Conservation (phyloP, 64 coral and sea anemone species). For the Hydrozoanthus tunicans region DNA sequence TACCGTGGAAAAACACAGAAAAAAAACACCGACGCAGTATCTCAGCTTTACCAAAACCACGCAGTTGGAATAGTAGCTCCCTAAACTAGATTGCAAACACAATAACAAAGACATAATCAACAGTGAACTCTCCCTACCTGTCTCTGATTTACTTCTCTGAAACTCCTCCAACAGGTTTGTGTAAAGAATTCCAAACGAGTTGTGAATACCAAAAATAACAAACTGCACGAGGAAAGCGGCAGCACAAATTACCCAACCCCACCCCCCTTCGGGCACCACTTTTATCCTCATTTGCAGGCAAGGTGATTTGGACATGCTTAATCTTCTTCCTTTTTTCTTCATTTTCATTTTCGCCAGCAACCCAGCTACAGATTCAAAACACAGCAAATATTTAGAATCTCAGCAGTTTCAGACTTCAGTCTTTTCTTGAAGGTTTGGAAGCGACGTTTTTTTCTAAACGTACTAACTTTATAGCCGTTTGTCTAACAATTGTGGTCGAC, state of each 20-base stretch:
- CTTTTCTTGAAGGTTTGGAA: too few relatives aligned
- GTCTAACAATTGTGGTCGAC: too few relatives aligned
- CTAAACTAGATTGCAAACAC: background rate
- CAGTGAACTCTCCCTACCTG: constrained; percentile 41
- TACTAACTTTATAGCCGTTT: too few relatives aligned
- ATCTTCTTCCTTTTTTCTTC: background rate
- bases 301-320: too few relatives aligned
- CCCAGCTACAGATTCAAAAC: background rate
- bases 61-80: background rate
- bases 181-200: constrained; percentile 67
- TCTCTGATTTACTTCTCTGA: constrained; percentile 56
- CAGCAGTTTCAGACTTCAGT: too few relatives aligned
- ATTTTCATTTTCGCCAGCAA: background rate
- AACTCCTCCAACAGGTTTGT: constrained; percentile 66
- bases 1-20: too few relatives aligned
- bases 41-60: too few relatives aligned
- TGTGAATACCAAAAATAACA: constrained; percentile 61
- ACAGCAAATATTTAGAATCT: too few relatives aligned
- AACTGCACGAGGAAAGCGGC: constrained; percentile 53
- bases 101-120: background rate
- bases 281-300: background rate
- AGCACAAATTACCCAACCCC: constrained; percentile 70
- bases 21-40: too few relatives aligned
- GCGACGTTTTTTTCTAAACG: too few relatives aligned
- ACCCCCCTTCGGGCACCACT: constrained; percentile 57